phyloP scores from a whole-genome alignment of 2,113 vertebrate species.

The Macrotus californicus region DNA sequence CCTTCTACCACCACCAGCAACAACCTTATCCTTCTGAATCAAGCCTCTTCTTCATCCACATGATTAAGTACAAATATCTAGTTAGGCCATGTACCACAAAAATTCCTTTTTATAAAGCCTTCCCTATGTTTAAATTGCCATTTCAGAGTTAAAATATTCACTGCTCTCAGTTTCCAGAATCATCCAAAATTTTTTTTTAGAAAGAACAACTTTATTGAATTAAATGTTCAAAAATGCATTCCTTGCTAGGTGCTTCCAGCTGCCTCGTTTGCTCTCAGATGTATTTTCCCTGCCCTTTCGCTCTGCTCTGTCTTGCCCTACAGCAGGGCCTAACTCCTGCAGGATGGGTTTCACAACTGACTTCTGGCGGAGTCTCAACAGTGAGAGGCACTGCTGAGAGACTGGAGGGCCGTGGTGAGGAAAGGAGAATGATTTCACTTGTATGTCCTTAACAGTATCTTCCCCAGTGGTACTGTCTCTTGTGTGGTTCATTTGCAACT shows the following conservation, averaged over 20 bases:
- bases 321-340: rapidly evolving
- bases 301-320: neutral
- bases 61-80: neutral
- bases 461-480: rapidly evolving
- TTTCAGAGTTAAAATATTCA: neutral
- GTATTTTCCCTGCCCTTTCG: rapidly evolving
- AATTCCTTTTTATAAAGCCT: neutral
- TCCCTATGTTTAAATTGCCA: neutral
- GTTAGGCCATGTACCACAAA: neutral
- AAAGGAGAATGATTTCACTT: neutral
- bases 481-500: neutral
- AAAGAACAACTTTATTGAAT: neutral
- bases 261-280: neutral
- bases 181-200: neutral
- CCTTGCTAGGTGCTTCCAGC: neutral
- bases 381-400: neutral
- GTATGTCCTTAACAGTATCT: neutral
- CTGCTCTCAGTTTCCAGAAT: neutral
- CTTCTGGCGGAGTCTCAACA: neutral
- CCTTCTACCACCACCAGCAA: neutral
- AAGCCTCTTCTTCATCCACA: neutral
- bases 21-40: neutral
- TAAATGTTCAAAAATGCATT: neutral
- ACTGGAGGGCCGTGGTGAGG: rapidly evolving
- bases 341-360: neutral